Percentiles rank a stretch among this genome's conserved stretches.
These are phyloP conservation scores for Maccullochella peelii DNA, from an alignment of 2,113 vertebrate species.

Conservation along the genomic window DNA sequence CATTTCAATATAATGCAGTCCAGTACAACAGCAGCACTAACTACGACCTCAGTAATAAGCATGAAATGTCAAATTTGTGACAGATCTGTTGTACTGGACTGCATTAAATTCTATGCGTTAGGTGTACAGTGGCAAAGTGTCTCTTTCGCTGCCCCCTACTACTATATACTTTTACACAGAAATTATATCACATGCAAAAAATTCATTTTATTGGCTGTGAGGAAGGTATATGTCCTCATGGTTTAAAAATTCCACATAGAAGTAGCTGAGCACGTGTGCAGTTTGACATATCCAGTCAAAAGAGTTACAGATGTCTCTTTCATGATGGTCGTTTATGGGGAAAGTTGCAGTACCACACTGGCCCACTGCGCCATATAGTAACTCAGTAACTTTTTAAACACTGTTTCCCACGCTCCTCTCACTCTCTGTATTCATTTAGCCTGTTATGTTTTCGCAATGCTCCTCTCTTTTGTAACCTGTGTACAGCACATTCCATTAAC, in stretches of 20 bases:
- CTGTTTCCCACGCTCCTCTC: too few species aligned
- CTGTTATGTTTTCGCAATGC: background rate
- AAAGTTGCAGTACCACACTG: background rate
- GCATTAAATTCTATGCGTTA: background rate
- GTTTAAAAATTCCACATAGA: background rate
- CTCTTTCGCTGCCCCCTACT: background rate
- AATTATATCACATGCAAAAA: background rate
- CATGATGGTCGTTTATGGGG: background rate
- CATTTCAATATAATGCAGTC: background rate
- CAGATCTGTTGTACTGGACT: background rate
- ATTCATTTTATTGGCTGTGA: too few species aligned
- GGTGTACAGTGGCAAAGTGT: background rate
- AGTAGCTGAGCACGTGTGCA: background rate
- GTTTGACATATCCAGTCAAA: background rate
- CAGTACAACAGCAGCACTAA: background rate
- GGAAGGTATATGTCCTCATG: background rate
- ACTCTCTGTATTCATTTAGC: background rate
- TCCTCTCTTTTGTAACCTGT: background rate
- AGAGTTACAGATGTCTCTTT: background rate
- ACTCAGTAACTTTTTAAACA: too few species aligned
- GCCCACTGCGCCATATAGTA: background rate
- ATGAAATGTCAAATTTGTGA: background rate
- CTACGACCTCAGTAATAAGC: too few species aligned
- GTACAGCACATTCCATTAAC: constrained; percentile 21
- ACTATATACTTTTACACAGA: background rate